Base-by-base conservation (phyloP, 2,113 vertebrate genomes). In the Pao palembangensis region DNA sequence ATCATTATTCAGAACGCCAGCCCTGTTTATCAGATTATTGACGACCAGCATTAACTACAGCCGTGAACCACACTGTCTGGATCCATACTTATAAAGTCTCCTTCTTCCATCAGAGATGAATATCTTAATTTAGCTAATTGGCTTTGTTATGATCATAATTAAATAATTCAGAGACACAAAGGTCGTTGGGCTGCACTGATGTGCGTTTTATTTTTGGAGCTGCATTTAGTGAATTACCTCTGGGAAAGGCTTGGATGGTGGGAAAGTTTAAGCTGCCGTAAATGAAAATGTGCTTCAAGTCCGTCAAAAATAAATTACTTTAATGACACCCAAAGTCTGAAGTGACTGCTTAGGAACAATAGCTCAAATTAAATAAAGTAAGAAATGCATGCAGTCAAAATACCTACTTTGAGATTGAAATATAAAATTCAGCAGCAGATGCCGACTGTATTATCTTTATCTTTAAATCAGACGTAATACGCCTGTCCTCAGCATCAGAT, bases 21-120 rank as follows among this genome's bases (percentile, higher is more conserved):
- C 51, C 25, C 69, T 38, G 63, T 66, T 87, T 85, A 83, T 89
- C 74, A 77, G 68, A 81, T 89, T 87, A 85, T 89, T 87, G 84
- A 85, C 69, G 62, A 69, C 68, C 68, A 78, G 67, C 71, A 62
- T 80, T 75, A 81, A 82, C 62, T 61, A 64, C 61, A 75, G 61
- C 76, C 79, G 71, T 69, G 66, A 75, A 64, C 51, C 51, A 23
- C 34, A 46, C 43, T 50, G 60, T 77, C 62, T 70, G 59, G 53
- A 73, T 63, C 42, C 21, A 17, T 60, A 57, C 43, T 59, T 75
- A 77, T 79, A 55, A 60, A 69, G 67, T 74, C 47, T 64, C 57
- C 59, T 77, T 72, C 65, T 51, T 67, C 79, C 62, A 78, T 84
- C 68, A 78, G 66, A 71, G 74, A 64, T 53, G 57, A 70, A 59